Conservation (phyloP, 1,140 invertebrate species). For the Anastrepha ludens region DNA sequence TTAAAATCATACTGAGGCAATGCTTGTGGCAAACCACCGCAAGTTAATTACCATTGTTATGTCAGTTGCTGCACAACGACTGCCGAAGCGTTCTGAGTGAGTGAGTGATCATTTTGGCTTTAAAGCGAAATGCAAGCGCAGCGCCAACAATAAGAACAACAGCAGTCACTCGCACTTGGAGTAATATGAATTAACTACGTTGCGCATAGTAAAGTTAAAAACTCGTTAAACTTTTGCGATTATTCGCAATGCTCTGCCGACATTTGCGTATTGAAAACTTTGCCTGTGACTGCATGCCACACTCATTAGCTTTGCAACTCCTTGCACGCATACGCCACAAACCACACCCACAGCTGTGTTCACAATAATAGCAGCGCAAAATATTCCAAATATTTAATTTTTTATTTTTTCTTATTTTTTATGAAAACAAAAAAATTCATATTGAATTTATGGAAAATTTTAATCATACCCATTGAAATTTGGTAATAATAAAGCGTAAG, state of each 20-base stretch:
- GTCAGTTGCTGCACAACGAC: background rate
- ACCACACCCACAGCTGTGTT: background rate
- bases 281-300: slow-evolving; percentile 2
- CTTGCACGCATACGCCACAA: slow-evolving; percentile 40
- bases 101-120: slow-evolving; percentile 19
- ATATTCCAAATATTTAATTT: too few relatives aligned
- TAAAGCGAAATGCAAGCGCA: slow-evolving; percentile 8
- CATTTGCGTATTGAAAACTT: slow-evolving; percentile 44
- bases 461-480: too few relatives aligned
- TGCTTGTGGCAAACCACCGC: slow-evolving; percentile 9
- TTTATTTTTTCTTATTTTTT: too few relatives aligned
- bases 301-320: slow-evolving; percentile 37
- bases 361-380: too few relatives aligned
- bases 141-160: background rate
- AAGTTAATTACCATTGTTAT: slow-evolving; percentile 40
- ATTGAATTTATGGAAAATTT: too few relatives aligned
- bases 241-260: slow-evolving; percentile 25
- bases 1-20: slow-evolving; percentile 1
- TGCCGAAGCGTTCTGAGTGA: background rate
- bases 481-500: too few relatives aligned
- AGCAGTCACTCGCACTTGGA: slow-evolving; percentile 30
- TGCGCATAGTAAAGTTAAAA: slow-evolving; percentile 38
- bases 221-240: slow-evolving; percentile 49
- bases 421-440: too few relatives aligned
- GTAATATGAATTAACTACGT: slow-evolving; percentile 14